phyloP scores from a whole-genome alignment of 2,113 vertebrate genomes.

The Pelobates fuscus region DNA sequence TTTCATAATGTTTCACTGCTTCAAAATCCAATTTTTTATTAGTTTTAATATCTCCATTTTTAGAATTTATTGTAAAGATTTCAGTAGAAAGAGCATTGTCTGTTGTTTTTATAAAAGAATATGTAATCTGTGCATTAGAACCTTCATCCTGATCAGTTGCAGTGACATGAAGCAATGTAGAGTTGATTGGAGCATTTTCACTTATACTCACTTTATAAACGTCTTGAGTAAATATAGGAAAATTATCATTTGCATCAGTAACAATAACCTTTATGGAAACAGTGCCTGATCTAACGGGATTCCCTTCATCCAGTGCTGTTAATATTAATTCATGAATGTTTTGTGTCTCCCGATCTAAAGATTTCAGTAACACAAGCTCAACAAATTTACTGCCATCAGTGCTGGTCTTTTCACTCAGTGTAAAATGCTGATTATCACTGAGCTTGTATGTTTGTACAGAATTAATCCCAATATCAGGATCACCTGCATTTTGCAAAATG shows the following conservation, averaged over 20 bases:
- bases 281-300: conserved; percentile 50
- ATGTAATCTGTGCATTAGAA: conserved; percentile 54
- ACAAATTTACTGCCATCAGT: conserved; percentile 55
- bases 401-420: conserved; percentile 56
- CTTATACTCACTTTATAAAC: conserved; percentile 56
- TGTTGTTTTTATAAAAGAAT: conserved; percentile 55
- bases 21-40: conserved; percentile 58
- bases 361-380: conserved; percentile 60
- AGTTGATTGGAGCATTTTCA: conserved; percentile 53
- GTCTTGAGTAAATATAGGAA: conserved; percentile 58
- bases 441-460: conserved; percentile 68
- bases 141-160: conserved; percentile 64
- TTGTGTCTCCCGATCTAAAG: conserved; percentile 61
- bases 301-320: conserved; percentile 57
- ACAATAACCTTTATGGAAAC: conserved; percentile 56
- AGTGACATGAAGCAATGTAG: conserved; percentile 51
- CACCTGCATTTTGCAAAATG: conserved; percentile 67
- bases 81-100: conserved; percentile 20
- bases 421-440: conserved; percentile 61
- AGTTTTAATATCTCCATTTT: conserved; percentile 56
- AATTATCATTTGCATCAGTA: conserved; percentile 64
- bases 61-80: conserved; percentile 55
- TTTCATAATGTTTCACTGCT: conserved; percentile 58
- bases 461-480: conserved; percentile 71
- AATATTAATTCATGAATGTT: conserved; percentile 54